Base-by-base conservation (phyloP, 2,797 vertebrate genomes). In the Philypnodon macrostomus region DNA sequence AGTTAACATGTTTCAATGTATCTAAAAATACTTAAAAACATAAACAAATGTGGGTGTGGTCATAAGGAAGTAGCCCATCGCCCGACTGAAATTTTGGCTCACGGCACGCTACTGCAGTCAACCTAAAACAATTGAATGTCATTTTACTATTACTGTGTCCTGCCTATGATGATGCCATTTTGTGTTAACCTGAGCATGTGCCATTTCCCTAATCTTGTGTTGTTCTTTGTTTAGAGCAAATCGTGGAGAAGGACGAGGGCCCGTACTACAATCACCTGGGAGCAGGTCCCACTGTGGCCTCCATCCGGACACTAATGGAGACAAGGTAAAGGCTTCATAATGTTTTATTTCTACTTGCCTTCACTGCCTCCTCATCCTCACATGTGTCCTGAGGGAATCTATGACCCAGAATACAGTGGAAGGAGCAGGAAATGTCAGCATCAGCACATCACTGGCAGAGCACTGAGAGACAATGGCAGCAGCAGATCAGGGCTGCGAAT, bases 201-300 rank as follows among this genome's bases (percentile, higher is more conserved):
- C 23, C 21, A 7, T 35, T 42, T 49, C 4, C 13, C 68, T 11
- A 70, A 10, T 16, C 39, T 5, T 14, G 2, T 27, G 27, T 11
- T 7, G 29, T 15, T 63, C 5, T 59, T 13, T 70, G 34, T 49
- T 79, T 33, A 98, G 97, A 97, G 67, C 94, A 97, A 89, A 92
- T 95, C 0, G 73, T 93, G 68, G 96, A 98, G 86, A 98, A 98
- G 87, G 96, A 99, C 2, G 96, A 99, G 85, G 95, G 96, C 24
- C 97, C 96, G 0, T 98, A 98, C 73, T 99, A 99, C 80, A 99
- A 95, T 65, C 97, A 99, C 81, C 88, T 98, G 80, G 97, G 97
- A 77, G 92, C 96, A 4, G 97, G 95, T 64, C 96, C 94, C 49
- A 95, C 92, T 0, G 91, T 99, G 15, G 90, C 92, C 3, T 94